A percentile compares a stretch with the other conserved stretches of the same genome.
These are phyloP conservation scores for Brachyalestes nurse DNA, from an alignment of 2,797 vertebrate genomes.

Conservation along the genomic window DNA sequence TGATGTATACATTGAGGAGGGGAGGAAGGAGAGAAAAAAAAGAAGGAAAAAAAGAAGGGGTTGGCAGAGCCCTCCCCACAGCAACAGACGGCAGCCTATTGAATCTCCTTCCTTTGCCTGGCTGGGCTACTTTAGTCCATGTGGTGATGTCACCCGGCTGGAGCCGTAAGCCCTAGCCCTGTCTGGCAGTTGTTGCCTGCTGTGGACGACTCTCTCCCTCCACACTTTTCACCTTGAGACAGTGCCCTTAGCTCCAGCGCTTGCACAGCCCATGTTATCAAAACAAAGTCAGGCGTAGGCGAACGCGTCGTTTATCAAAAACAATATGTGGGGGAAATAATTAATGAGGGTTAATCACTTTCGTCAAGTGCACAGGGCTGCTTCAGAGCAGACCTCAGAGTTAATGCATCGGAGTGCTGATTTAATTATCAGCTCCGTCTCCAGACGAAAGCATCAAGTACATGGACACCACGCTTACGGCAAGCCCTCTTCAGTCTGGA, in stretches of 20 bases:
- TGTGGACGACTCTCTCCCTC: conserved; percentile 37
- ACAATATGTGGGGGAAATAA: conserved; percentile 52
- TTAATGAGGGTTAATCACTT: conserved; percentile 57
- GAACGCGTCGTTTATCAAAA: conserved; percentile 52
- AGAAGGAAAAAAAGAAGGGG: conserved; percentile 68
- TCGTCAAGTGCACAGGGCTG: conserved; percentile 34
- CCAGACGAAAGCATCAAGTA: conserved; percentile 27
- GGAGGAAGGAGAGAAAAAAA: conserved; percentile 60
- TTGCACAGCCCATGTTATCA: conserved; percentile 49
- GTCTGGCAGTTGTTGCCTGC: conserved; percentile 51
- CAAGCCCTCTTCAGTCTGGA: neutral
- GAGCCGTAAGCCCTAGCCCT: conserved; percentile 58
- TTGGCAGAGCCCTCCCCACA: conserved; percentile 76
- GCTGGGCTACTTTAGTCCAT: conserved; percentile 62
- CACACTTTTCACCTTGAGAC: conserved; percentile 57
- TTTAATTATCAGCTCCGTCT: conserved; percentile 36
- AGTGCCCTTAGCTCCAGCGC: conserved; percentile 46
- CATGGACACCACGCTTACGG: conserved; percentile 12
- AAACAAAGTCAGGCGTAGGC: conserved; percentile 52
- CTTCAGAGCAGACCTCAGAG: conserved; percentile 25
- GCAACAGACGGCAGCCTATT: conserved; percentile 82
- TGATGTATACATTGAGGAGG: conserved; percentile 74
- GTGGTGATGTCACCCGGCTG: conserved; percentile 78
- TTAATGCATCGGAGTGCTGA: conserved; percentile 30
- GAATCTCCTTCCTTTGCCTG: conserved; percentile 52